Evolutionary conservation across 2,888 invertebrate genomes (phyloP), one percentile per base, ranked within the genome.

Genomic region (Alentia gelatinosa): DNA sequence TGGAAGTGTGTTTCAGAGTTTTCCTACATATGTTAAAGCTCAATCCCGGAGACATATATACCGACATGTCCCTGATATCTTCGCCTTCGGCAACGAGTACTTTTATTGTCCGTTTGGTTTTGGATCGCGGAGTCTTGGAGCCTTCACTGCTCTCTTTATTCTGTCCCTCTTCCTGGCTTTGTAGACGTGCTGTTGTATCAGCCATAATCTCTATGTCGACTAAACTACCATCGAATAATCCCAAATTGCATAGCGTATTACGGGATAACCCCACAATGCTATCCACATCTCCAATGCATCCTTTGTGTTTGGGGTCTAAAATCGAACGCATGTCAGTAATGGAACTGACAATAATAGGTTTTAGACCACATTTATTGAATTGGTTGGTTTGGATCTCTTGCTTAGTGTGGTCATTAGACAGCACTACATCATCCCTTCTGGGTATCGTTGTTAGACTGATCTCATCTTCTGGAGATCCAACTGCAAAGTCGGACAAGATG

Each of bases 21-120:
- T 86, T 86, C 47, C 30, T 42, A 47, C 30, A 47, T 9, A 86
- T 47, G 30, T 86, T 86, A 47, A 86, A 86, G 33, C 50, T n/a
- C 42, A 86, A 47, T 42, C 47, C 42, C 7, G 86, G 86, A 33
- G 42, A 9, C 33, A 86, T 19, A 47, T 86, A 86, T 42, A 30
- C 86, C 15, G 5, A 1, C 15, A 35, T 39, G 26, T 79, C 79
- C n/a, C 39, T 39, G 19, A 79, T n/a, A 37, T 12, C n/a, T 1
- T 79, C 39, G 5, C 79, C 79, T 7, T 37, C 37, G 26, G 19
- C 79, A n/a, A 79, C 79, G 39, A 37, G 79, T 4, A 79, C 79
- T 35, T 35, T 79, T 15, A 79, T 39, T 37, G 26, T 79, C 15
- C 79, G 86, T 30, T 5, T 86, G 1, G 75, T 35, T 26, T 30